These are phyloP conservation scores for Petrolisthes manimaculis DNA, from an alignment of 2,888 invertebrate species.

Conservation along the genomic window DNA sequence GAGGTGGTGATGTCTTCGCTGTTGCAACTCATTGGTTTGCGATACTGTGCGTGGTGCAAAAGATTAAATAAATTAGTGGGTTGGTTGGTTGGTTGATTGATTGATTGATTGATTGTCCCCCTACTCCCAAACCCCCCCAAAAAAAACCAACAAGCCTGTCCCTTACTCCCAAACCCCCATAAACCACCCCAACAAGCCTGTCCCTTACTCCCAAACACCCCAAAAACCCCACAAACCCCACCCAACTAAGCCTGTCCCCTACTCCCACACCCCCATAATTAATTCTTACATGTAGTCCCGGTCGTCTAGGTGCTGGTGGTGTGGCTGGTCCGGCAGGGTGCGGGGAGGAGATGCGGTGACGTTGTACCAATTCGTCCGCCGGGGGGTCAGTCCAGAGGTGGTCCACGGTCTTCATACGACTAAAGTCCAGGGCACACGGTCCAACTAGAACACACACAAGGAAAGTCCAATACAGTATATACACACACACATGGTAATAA, in stretches of 20 bases:
- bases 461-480: no score
- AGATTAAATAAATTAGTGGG: not conserved
- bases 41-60: conserved; percentile 56
- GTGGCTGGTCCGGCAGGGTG: conserved; percentile 72
- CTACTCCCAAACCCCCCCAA: no score
- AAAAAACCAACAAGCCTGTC: no score
- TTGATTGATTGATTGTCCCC: no score
- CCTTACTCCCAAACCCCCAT: no score
- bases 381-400: conserved; percentile 94
- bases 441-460: conserved; percentile 75
- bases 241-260: no score
- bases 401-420: conserved; percentile 87
- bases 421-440: conserved; percentile 92
- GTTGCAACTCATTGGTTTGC: conserved; percentile 63
- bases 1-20: conserved; percentile 37
- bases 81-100: not conserved
- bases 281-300: conserved; percentile 71
- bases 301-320: conserved; percentile 81
- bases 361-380: conserved; percentile 85
- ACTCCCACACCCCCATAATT: no score
- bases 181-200: no score
- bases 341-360: conserved; percentile 86
- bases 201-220: no score
- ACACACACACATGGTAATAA: not conserved
- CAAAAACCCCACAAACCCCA: no score